Percentiles rank a stretch among this genome's conserved stretches.
phyloP scores from a whole-genome alignment of 2,797 vertebrate genomes.

The Pipistrellus pipistrellus region DNA sequence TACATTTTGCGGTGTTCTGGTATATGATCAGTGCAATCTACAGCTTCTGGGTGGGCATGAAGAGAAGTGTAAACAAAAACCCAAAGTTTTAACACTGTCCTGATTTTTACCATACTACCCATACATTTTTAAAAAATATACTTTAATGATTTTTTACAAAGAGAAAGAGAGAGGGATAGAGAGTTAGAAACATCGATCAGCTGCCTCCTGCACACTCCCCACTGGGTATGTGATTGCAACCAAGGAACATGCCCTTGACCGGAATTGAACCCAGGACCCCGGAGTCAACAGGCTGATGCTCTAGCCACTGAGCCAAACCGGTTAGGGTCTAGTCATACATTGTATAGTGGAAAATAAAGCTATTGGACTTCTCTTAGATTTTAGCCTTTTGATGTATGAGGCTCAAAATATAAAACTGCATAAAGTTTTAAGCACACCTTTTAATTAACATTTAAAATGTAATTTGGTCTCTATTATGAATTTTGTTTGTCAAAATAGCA shows the following conservation, averaged over 20 bases:
- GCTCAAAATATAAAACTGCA: background rate
- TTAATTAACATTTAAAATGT: background rate
- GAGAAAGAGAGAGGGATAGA: too few relatives aligned
- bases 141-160: too few relatives aligned
- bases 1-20: background rate
- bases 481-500: slow-evolving; percentile 47
- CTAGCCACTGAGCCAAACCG: too few relatives aligned
- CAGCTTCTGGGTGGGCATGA: slow-evolving; percentile 1
- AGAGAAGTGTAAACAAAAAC: slow-evolving; percentile 11
- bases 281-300: too few relatives aligned
- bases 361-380: background rate
- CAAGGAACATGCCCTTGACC: too few relatives aligned
- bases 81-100: background rate
- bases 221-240: too few relatives aligned
- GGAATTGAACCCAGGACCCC: too few relatives aligned
- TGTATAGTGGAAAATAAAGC: background rate
- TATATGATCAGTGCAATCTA: background rate
- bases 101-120: background rate
- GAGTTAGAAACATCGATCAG: too few relatives aligned
- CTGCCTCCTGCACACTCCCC: too few relatives aligned
- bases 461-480: background rate
- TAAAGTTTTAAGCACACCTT: slow-evolving; percentile 22
- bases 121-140: background rate
- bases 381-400: background rate
- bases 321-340: background rate